Base-by-base conservation (phyloP, 1,140 invertebrate species). In the Ceratosolen solmsi region DNA sequence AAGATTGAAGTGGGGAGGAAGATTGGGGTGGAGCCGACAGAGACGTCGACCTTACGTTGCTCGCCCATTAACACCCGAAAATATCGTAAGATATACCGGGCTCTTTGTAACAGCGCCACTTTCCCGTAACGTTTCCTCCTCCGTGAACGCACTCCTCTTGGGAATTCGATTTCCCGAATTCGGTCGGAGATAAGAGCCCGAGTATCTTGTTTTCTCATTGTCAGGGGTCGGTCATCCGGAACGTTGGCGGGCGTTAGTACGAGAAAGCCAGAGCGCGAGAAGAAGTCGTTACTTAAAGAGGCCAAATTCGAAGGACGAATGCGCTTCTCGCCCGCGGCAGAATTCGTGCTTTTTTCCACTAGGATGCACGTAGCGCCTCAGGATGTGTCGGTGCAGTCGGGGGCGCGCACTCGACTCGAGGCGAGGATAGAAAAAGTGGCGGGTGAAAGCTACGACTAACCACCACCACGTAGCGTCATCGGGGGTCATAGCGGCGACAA, bases 21-120 rank as follows among this genome's bases (percentile, higher is more conserved):
- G 63, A 1, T 7, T 33, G 30, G 60, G 17, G 13, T 0, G 30
- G 60, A 36, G 22, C 36, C 74, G 38, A 15, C 5, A 20, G 27
- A 13, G n/a, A 54, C 20, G 54, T 73, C 73, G 56, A 60, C 54
- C 54, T 75, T 75, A 54, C n/a, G 33, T 54, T 30, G 41, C 54
- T n/a, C 25, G 17, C 33, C 63, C 33, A 38, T 68, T 68, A 68
- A 68, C 9, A 9, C 63, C 63, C 36, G 17, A 68, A 68, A 68
- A n/a, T 38, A 22, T 17, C 9, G 38, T 68, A 17, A 13, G 33
- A 68, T n/a, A n/a, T n/a, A 38, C 33, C 63, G 36, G 8, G 1
- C n/a, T 68, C 63, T 68, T 68, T 68, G 63, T 38, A 38, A 17
- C n/a, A 33, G 2, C 63, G 27, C 36, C 17, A 20, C 60, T 11